A percentile compares a stretch with the other conserved stretches of the same genome.
phyloP scores from a whole-genome alignment of 1,140 invertebrate species.

The Ceratosolen solmsi region DNA sequence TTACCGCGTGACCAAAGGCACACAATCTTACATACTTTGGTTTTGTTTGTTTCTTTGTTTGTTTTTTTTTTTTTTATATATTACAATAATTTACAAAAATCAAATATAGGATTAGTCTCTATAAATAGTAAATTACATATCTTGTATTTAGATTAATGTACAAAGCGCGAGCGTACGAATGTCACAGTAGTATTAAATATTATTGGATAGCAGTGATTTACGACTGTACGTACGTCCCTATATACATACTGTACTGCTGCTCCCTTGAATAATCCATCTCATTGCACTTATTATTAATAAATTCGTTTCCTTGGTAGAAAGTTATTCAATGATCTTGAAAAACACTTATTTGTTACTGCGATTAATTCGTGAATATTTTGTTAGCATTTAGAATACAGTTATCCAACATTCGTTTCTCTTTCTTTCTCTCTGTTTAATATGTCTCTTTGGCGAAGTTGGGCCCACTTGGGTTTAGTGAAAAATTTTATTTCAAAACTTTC shows the following conservation, averaged over 20 bases:
- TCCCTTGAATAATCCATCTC: constrained; percentile 33
- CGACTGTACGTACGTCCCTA: constrained; percentile 45
- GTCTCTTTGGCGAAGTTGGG: background rate
- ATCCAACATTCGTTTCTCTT: background rate
- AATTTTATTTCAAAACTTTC: constrained; percentile 13
- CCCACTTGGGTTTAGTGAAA: background rate
- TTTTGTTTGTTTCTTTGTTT: too few relatives aligned
- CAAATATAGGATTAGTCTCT: constrained; percentile 63
- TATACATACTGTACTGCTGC: constrained; percentile 41
- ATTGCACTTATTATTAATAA: constrained; percentile 47
- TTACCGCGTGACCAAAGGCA: constrained; percentile 70
- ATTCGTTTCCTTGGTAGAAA: constrained; percentile 48
- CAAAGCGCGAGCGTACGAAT: constrained; percentile 59
- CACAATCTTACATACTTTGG: constrained; percentile 64
- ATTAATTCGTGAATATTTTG: constrained; percentile 21
- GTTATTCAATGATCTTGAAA: constrained; percentile 47
- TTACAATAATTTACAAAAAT: constrained; percentile 70
- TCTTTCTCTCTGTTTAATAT: background rate
- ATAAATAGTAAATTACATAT: constrained; percentile 62
- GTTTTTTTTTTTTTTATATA: constrained; percentile 53
- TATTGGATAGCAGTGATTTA: constrained; percentile 45
- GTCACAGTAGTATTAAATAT: constrained; percentile 44
- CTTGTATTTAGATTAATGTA: constrained; percentile 61
- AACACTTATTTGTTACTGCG: constrained; percentile 20
- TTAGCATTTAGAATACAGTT: background rate